A percentile compares a stretch with the other conserved stretches of the same genome.
Evolutionary conservation across 2,113 vertebrate genomes (phyloP).

Genomic region (Oxyura jamaicensis): DNA sequence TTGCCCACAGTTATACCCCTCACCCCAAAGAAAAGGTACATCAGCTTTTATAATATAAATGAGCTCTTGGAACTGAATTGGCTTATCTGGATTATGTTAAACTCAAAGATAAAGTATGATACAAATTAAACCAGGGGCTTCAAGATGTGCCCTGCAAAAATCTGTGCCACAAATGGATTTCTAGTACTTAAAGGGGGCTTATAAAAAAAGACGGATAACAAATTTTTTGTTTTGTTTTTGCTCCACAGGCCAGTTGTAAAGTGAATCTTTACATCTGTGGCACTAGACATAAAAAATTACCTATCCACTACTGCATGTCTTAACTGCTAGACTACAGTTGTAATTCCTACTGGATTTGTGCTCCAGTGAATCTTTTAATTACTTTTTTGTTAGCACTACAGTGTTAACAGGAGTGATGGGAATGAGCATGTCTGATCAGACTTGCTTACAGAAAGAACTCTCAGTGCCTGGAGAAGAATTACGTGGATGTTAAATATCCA

Average conservation of each 20-base stretch:
- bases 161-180: background rate
- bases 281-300: background rate
- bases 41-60: accelerated
- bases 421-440: background rate
- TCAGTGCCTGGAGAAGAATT: background rate
- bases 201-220: no score
- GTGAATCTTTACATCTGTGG: background rate
- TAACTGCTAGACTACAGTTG: background rate
- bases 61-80: background rate
- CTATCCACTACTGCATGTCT: background rate
- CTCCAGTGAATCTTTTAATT: background rate
- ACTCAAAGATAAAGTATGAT: background rate
- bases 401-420: background rate
- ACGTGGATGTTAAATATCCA: background rate
- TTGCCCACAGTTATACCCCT: background rate
- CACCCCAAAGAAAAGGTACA: background rate
- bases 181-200: no score
- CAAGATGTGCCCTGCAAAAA: background rate
- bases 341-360: background rate
- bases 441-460: background rate
- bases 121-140: background rate
- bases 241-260: background rate
- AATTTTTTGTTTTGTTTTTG: no score
- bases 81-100: background rate
- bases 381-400: background rate